Evolutionary conservation across 2,113 vertebrate species (phyloP).

Genomic region (Callopanchax toddi): DNA sequence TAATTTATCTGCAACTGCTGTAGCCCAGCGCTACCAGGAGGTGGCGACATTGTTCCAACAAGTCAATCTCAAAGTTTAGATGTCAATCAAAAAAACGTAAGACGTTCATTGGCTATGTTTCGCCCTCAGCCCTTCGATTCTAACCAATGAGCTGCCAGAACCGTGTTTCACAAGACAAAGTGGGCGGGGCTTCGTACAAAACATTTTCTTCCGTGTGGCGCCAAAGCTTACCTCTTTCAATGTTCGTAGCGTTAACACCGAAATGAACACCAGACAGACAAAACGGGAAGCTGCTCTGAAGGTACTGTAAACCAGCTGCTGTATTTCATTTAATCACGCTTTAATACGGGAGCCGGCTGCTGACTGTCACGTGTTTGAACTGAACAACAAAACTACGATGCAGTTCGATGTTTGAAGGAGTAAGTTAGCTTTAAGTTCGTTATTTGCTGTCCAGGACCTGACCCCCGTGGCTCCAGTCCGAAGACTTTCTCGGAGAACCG

Average conservation of each 20-base stretch:
- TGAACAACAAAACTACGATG: background rate
- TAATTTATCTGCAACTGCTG: background rate
- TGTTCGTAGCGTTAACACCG: too few relatives aligned
- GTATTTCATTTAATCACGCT: background rate
- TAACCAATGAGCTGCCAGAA: slow-evolving; percentile 37
- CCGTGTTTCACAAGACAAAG: slow-evolving; percentile 23
- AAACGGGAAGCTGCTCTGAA: slow-evolving; percentile 17
- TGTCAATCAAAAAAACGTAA: slow-evolving; percentile 6
- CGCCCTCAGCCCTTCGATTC: background rate
- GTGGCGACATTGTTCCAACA: background rate
- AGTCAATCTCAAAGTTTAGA: background rate
- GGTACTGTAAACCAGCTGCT: background rate
- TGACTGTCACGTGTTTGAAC: background rate
- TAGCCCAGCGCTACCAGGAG: background rate
- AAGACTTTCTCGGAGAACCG: slow-evolving; percentile 19
- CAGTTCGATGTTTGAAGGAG: background rate
- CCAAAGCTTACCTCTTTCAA: background rate
- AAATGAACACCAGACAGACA: slow-evolving; percentile 29
- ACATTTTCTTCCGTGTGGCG: slow-evolving; percentile 51
- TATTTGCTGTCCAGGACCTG: slow-evolving; percentile 20
- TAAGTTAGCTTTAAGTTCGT: too few relatives aligned
- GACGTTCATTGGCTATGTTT: slow-evolving; percentile 18
- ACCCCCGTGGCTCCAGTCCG: slow-evolving; percentile 3
- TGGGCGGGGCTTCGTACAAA: slow-evolving; percentile 51
- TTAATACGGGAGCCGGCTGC: too few relatives aligned